These are phyloP conservation scores for Sceloporus tristichus DNA, from an alignment of 2,113 vertebrate species.

Conservation along the genomic window DNA sequence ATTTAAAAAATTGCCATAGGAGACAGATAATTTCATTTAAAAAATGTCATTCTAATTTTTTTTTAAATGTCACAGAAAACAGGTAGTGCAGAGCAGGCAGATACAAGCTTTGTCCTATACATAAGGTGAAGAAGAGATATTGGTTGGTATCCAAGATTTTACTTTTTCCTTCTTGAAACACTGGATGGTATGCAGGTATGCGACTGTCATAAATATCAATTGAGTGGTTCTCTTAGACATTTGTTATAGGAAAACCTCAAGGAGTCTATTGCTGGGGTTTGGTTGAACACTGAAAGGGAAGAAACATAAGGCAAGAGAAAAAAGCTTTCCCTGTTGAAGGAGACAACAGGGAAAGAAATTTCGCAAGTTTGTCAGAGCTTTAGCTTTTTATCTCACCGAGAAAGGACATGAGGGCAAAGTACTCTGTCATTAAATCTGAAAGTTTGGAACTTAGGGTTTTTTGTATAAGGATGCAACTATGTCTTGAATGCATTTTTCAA, in stretches of 20 bases:
- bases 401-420: not conserved
- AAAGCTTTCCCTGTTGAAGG: not conserved
- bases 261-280: not conserved
- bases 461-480: not conserved
- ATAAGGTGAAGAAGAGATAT: not conserved
- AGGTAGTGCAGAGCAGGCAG: not conserved
- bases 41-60: no score
- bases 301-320: not conserved
- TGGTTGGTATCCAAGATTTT: not conserved
- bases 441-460: not conserved
- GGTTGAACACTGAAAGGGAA: not conserved
- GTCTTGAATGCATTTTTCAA: not conserved
- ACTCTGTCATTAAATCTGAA: conserved; percentile 3
- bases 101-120: not conserved
- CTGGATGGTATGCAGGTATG: not conserved
- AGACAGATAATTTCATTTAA: not conserved
- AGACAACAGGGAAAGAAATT: conserved; percentile 6
- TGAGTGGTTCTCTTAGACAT: not conserved
- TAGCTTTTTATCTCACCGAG: not conserved
- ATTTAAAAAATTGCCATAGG: not conserved
- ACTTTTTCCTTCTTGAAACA: not conserved
- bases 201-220: not conserved
- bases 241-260: not conserved
- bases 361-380: not conserved
- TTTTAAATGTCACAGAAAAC: not conserved